A percentile compares a stretch with the other conserved stretches of the same genome.
Conservation (phyloP, 2,888 invertebrate genomes). For the Drosophila nr. perissopoda region DNA sequence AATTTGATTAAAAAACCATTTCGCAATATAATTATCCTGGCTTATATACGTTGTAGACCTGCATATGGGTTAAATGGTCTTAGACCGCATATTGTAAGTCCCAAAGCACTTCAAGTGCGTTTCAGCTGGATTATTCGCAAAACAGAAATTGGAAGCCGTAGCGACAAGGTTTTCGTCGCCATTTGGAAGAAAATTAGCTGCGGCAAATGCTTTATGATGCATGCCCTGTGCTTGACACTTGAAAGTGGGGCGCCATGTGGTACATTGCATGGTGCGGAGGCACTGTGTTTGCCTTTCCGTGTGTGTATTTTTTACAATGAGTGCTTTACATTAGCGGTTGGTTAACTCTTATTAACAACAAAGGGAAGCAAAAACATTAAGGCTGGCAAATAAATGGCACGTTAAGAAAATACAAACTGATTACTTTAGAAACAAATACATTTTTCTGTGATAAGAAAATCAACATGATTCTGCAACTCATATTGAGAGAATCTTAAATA, state of each 20-base stretch:
- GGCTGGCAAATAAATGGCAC: neutral
- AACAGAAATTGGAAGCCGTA: neutral
- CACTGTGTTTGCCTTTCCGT: conserved; percentile 1
- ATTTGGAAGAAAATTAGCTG: neutral
- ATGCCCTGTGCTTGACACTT: no score
- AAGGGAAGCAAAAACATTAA: neutral
- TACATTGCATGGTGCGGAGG: conserved; percentile 4
- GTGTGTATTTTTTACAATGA: neutral
- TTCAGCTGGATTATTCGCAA: neutral
- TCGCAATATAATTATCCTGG: neutral
- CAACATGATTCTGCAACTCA: neutral
- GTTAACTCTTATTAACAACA: conserved; percentile 42
- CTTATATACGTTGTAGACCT: neutral
- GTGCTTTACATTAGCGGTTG: conserved; percentile 28
- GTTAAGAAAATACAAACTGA: no score
- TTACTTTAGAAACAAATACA: conserved; percentile 1
- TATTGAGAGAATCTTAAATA: neutral
- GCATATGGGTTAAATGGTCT: neutral
- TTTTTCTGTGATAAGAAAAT: neutral
- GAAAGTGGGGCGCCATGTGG: neutral
- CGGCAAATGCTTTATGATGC: conserved; percentile 20
- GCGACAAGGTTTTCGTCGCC: neutral
- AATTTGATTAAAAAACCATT: neutral
- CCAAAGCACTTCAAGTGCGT: neutral
- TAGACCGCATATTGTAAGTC: neutral